Conservation (phyloP, 2,113 vertebrate genomes). For the Odobenus rosmarus region DNA sequence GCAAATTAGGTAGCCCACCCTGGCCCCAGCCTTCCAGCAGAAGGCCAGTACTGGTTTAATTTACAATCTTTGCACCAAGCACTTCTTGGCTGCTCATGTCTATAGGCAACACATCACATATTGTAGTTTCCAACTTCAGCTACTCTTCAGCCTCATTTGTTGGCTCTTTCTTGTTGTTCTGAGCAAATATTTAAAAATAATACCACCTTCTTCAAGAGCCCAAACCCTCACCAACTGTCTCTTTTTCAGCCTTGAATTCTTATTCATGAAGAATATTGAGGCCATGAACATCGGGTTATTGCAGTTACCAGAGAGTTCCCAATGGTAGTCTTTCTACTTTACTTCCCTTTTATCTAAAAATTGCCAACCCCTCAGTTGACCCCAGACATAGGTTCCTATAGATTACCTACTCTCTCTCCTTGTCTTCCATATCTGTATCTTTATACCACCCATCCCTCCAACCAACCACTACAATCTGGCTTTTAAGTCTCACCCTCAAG, state of each 20-base stretch:
- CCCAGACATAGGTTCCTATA: neutral
- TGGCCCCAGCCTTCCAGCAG: neutral
- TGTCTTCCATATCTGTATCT: neutral
- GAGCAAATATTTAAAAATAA: neutral
- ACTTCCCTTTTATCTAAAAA: neutral
- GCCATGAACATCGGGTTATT: neutral
- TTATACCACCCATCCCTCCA: neutral
- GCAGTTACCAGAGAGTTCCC: neutral
- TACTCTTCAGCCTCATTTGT: neutral
- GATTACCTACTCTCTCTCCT: neutral
- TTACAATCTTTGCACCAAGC: neutral
- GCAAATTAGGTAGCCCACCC: neutral
- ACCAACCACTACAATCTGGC: neutral
- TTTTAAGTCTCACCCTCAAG: neutral
- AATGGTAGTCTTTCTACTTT: neutral
- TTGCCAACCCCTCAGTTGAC: neutral
- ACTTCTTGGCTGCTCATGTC: rapidly evolving
- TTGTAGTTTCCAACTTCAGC: neutral
- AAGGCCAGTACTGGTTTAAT: neutral
- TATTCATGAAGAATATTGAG: neutral
- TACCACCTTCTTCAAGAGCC: neutral
- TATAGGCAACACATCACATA: too few relatives aligned
- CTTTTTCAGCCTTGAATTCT: neutral
- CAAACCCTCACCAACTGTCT: neutral
- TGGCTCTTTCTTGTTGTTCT: neutral